Evolutionary conservation across 2,888 invertebrate genomes (phyloP).

Genomic region (Carterocephalus palaemon): DNA sequence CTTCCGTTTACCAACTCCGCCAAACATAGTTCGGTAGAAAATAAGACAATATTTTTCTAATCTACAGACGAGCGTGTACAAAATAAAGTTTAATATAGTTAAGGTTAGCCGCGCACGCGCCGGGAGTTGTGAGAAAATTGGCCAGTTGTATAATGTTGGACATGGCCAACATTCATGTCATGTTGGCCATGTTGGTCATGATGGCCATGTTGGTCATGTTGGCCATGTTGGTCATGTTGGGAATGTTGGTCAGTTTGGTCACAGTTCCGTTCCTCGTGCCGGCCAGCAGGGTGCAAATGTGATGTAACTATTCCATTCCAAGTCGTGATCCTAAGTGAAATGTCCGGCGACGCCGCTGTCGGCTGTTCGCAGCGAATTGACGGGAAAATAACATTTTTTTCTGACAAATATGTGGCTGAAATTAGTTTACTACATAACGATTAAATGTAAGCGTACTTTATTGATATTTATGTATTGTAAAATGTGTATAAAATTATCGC

Average conservation of each 20-base stretch:
- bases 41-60: slow-evolving; percentile 24
- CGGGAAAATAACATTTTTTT: slow-evolving; percentile 17
- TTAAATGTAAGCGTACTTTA: slow-evolving; percentile 6
- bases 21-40: slow-evolving; percentile 19
- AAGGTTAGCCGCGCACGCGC: slow-evolving; percentile 35
- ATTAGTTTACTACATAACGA: neutral
- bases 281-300: slow-evolving; percentile 47
- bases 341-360: no score
- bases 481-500: slow-evolving; percentile 1
- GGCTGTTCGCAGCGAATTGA: slow-evolving; percentile 30
- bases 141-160: no score
- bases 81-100: slow-evolving; percentile 41
- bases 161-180: no score
- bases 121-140: slow-evolving; percentile 20
- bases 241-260: slow-evolving; percentile 12
- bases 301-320: slow-evolving; percentile 62
- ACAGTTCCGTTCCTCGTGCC: slow-evolving; percentile 24
- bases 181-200: no score
- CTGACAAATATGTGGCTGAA: slow-evolving; percentile 1
- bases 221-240: no score
- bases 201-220: no score
- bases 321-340: slow-evolving; percentile 57
- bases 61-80: slow-evolving; percentile 36
- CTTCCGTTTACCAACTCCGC: slow-evolving; percentile 17
- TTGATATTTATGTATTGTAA: slow-evolving; percentile 9